A percentile compares a stretch with the other conserved stretches of the same genome.
Conservation (phyloP, 1,140 invertebrate species). For the Aradophagus sp. region DNA sequence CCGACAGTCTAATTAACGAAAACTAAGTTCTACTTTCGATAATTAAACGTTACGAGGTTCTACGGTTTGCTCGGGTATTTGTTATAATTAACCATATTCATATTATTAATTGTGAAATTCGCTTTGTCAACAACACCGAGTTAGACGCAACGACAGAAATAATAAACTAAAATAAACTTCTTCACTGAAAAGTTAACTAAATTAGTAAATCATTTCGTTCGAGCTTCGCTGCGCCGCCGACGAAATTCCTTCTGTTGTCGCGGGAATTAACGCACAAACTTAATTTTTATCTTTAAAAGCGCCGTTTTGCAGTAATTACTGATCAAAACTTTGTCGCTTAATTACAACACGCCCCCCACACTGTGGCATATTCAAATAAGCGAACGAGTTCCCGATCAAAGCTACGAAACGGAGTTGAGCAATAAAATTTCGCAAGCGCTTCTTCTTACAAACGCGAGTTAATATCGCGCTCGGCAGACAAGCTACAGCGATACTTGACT, state of each 20-base stretch:
- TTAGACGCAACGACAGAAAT: constrained; percentile 26
- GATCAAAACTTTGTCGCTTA: too few species aligned
- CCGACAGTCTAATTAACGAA: too few species aligned
- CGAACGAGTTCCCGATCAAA: too few species aligned
- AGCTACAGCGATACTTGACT: too few species aligned
- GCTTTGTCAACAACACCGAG: constrained; percentile 34
- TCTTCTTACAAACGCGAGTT: too few species aligned
- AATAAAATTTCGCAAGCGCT: not conserved
- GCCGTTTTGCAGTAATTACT: not conserved
- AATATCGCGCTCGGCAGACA: too few species aligned
- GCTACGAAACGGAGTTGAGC: too few species aligned
- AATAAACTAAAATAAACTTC: constrained; percentile 31
- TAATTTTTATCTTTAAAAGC: not conserved
- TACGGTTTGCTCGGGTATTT: constrained; percentile 19
- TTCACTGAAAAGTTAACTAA: constrained; percentile 7
- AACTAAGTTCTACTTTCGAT: too few species aligned
- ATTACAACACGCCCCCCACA: too few species aligned
- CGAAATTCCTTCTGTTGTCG: constrained; percentile 14
- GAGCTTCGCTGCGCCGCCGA: not conserved
- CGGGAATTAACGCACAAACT: constrained; percentile 2
- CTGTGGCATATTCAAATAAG: too few species aligned
- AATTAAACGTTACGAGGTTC: constrained; percentile 8
- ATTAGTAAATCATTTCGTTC: constrained; percentile 28
- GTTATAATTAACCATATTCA: constrained; percentile 18
- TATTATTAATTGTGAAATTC: constrained; percentile 33